These are phyloP conservation scores for Cacoxenus indagator DNA, from an alignment of 2,888 invertebrate species.

Conservation along the genomic window DNA sequence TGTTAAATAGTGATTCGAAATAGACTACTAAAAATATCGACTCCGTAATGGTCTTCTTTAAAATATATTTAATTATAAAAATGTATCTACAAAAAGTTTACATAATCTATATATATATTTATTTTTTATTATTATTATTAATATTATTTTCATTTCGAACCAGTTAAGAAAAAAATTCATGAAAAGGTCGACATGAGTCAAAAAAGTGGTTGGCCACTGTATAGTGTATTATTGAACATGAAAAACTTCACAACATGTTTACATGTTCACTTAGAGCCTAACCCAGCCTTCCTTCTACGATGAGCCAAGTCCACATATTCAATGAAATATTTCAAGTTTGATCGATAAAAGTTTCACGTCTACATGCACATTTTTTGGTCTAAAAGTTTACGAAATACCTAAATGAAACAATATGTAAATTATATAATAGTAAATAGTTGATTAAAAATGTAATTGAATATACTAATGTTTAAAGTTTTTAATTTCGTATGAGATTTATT, in stretches of 20 bases:
- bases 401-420: neutral
- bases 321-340: neutral
- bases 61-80: neutral
- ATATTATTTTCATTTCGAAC: too few relatives aligned
- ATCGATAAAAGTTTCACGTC: neutral
- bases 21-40: neutral
- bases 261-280: neutral
- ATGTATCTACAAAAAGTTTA: neutral
- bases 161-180: too few relatives aligned
- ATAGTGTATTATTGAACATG: too few relatives aligned
- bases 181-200: too few relatives aligned
- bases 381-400: neutral
- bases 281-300: constrained; percentile 14
- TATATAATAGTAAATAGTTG: neutral
- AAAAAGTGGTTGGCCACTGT: too few relatives aligned
- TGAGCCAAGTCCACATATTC: constrained; percentile 12
- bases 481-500: too few relatives aligned
- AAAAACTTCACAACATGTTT: neutral
- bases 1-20: neutral
- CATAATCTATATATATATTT: neutral
- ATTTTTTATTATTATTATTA: too few relatives aligned
- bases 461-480: too few relatives aligned
- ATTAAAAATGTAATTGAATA: too few relatives aligned
- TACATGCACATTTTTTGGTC: constrained; percentile 1
- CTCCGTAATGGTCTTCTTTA: too few relatives aligned